Conservation (phyloP, 2,113 vertebrate species). For the Furnarius figulus region DNA sequence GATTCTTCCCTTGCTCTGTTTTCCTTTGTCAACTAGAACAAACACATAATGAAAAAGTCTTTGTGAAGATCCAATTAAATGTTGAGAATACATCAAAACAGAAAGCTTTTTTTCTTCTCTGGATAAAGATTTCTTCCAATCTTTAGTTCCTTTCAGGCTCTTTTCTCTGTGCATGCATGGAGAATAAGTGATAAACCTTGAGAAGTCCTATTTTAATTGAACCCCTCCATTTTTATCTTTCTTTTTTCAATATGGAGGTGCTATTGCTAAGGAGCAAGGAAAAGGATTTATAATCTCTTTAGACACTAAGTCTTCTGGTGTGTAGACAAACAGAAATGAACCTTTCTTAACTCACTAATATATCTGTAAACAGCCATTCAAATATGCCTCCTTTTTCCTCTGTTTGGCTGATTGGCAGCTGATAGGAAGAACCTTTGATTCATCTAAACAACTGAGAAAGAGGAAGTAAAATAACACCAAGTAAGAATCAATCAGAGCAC, state of each 20-base stretch:
- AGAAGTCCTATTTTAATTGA: not conserved
- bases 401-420: not conserved
- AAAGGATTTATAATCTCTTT: not conserved
- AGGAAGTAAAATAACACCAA: not conserved
- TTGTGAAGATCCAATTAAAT: not conserved
- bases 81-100: not conserved
- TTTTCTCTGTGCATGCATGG: not conserved
- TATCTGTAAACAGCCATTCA: not conserved
- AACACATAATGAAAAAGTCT: not conserved
- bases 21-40: not conserved
- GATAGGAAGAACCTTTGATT: not conserved
- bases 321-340: not conserved
- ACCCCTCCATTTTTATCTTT: not conserved
- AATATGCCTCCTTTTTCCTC: not conserved
- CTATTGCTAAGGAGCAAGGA: not conserved
- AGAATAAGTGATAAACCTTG: not conserved
- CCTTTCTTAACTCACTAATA: not conserved
- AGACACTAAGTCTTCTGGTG: not conserved
- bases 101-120: not conserved
- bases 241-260: not conserved
- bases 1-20: not conserved
- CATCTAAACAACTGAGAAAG: not conserved
- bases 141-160: not conserved
- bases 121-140: not conserved
- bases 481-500: not conserved